phyloP scores from a whole-genome alignment of 2,113 vertebrate species.

The Calyptommatus sinebrachiatus region DNA sequence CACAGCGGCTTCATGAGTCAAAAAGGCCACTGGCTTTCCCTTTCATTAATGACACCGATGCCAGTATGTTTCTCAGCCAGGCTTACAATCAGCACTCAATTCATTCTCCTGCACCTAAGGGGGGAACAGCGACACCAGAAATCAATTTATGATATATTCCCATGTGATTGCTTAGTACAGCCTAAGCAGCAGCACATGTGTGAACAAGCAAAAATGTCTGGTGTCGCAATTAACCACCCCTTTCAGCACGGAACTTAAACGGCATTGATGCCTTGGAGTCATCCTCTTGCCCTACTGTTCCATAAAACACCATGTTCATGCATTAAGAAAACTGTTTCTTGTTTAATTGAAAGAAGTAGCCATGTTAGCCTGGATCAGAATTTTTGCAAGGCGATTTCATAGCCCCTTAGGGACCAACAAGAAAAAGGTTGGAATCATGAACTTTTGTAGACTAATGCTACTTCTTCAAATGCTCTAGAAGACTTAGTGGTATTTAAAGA shows the following conservation, averaged over 20 bases:
- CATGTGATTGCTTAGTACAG: slow-evolving; percentile 83
- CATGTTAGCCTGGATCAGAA: no score
- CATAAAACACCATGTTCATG: slow-evolving; percentile 39
- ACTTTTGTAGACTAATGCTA: no score
- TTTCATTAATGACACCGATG: slow-evolving; percentile 75
- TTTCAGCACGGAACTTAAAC: slow-evolving; percentile 50
- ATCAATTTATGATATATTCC: slow-evolving; percentile 82
- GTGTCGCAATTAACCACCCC: slow-evolving; percentile 59
- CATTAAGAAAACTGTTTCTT: slow-evolving; percentile 38
- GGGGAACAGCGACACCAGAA: slow-evolving; percentile 92
- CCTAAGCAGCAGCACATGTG: slow-evolving; percentile 83
- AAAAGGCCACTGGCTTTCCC: slow-evolving; percentile 77
- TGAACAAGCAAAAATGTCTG: slow-evolving; percentile 77
- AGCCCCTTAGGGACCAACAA: no score
- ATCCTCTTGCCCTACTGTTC: slow-evolving; percentile 42
- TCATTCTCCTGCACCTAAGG: slow-evolving; percentile 81
- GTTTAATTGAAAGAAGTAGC: background rate
- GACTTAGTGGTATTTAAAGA: no score
- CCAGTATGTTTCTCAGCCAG: slow-evolving; percentile 96
- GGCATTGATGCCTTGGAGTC: slow-evolving; percentile 37
- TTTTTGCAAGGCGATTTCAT: no score
- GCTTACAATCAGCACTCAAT: slow-evolving; percentile 82
- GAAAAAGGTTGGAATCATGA: no score
- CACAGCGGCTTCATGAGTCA: slow-evolving; percentile 80
- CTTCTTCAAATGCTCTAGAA: no score